phyloP scores from a whole-genome alignment of 2,113 vertebrate genomes.

The Colius striatus region DNA sequence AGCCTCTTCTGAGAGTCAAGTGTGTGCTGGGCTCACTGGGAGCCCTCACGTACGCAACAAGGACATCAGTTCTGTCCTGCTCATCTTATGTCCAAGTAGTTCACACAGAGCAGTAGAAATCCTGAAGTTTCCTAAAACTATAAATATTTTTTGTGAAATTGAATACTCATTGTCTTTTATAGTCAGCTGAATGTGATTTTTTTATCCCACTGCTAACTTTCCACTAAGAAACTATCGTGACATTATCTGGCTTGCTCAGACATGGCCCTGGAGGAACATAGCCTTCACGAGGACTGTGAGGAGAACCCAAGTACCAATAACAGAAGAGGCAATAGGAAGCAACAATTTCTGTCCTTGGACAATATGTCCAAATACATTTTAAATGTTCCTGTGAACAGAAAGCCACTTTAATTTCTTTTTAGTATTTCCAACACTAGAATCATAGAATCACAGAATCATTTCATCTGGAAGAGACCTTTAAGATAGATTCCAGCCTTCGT shows the following conservation, averaged over 20 bases:
- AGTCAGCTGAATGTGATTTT: neutral
- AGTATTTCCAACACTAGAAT: neutral
- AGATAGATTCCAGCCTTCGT: too few relatives aligned
- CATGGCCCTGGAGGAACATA: neutral
- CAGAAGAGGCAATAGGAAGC: neutral
- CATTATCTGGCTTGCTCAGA: neutral
- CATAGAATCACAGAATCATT: too few relatives aligned
- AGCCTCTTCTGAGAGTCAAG: neutral
- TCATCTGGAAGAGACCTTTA: too few relatives aligned
- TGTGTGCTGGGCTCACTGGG: neutral
- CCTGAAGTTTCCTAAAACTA: neutral
- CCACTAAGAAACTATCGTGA: neutral
- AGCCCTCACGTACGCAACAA: neutral
- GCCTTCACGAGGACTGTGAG: neutral
- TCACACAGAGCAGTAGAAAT: neutral
- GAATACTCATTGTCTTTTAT: neutral
- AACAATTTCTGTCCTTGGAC: neutral
- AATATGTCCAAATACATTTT: neutral
- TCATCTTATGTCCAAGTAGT: neutral
- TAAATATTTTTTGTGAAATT: neutral
- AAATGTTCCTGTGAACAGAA: neutral
- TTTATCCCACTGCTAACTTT: neutral
- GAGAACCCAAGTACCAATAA: neutral
- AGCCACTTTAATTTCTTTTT: neutral
- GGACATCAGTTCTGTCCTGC: neutral